Evolutionary conservation across 2,888 invertebrate species (phyloP).

Genomic region (Fragum sueziense): DNA sequence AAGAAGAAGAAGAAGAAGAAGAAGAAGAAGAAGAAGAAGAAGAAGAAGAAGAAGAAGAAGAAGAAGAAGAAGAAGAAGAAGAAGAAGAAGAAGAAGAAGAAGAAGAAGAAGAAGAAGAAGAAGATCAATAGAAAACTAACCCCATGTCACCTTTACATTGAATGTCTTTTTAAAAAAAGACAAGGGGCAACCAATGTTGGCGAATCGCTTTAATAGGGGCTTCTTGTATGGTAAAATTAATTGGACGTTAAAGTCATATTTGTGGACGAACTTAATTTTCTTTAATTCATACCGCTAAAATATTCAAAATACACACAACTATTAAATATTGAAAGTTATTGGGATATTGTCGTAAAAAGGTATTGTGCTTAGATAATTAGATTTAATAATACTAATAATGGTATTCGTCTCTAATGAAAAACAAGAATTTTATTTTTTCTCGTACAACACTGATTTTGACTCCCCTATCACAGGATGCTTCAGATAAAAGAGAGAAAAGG

Average conservation of each 20-base stretch:
- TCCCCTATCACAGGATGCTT: too few species aligned
- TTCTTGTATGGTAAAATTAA: background rate
- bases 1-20: conserved; percentile 1
- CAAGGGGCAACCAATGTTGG: background rate
- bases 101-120: conserved; percentile 2
- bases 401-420: too few species aligned
- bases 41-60: background rate
- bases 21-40: conserved; percentile 2
- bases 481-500: background rate
- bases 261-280: background rate
- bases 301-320: background rate
- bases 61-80: background rate
- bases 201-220: background rate
- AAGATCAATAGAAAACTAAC: too few species aligned
- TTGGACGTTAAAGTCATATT: background rate
- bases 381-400: too few species aligned
- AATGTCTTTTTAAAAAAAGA: background rate
- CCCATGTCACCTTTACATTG: too few species aligned
- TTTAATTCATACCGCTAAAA: background rate
- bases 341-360: background rate
- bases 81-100: background rate
- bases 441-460: too few species aligned
- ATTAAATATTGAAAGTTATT: background rate
- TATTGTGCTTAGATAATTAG: too few species aligned
- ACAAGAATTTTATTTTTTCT: too few species aligned